These are phyloP conservation scores for Scaptomyza cyrtandrae DNA, from an alignment of 2,888 invertebrate genomes.

Conservation along the genomic window DNA sequence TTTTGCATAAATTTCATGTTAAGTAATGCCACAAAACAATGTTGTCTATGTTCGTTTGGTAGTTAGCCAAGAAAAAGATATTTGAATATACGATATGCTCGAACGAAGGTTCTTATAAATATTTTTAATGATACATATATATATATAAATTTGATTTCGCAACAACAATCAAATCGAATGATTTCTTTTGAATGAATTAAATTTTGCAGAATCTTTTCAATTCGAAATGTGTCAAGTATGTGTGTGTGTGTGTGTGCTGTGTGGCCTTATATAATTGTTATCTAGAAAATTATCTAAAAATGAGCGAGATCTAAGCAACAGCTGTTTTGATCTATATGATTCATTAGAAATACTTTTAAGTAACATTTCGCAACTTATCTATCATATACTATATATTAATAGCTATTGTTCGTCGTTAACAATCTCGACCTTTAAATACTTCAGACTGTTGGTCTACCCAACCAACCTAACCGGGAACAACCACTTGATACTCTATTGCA, in stretches of 20 bases:
- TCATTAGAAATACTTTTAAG: background rate
- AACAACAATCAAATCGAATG: conserved; percentile 29
- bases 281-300: conserved; percentile 2
- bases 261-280: conserved; percentile 9
- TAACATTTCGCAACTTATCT: background rate
- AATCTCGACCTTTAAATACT: conserved; percentile 19
- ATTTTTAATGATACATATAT: conserved; percentile 48
- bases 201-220: background rate
- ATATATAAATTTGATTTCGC: conserved; percentile 36
- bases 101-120: conserved; percentile 51
- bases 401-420: background rate
- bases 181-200: conserved; percentile 4
- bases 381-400: background rate
- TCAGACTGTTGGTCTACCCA: conserved; percentile 19
- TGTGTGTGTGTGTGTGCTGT: background rate
- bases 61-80: conserved; percentile 62
- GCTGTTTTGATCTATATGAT: background rate
- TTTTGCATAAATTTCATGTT: conserved; percentile 70
- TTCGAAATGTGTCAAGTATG: background rate
- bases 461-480: conserved; percentile 4
- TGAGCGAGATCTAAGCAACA: conserved; percentile 4
- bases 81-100: conserved; percentile 20
- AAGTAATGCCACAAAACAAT: conserved; percentile 64
- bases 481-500: background rate
- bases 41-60: conserved; percentile 64